These are phyloP conservation scores for Rana temporaria DNA, from an alignment of 2,113 vertebrate genomes.

Conservation along the genomic window DNA sequence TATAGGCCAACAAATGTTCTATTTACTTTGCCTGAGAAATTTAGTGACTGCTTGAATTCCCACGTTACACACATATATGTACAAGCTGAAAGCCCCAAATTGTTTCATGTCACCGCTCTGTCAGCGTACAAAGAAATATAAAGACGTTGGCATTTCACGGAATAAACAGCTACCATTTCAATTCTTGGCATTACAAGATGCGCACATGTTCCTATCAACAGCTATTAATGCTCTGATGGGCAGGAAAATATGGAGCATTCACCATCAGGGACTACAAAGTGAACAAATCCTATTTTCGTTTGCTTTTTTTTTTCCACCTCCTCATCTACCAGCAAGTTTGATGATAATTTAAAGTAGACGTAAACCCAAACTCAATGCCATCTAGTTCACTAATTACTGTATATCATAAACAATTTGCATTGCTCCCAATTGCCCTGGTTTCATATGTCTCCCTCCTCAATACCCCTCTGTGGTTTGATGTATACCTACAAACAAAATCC, in stretches of 20 bases:
- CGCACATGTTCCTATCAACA: conserved; percentile 1
- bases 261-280: background rate
- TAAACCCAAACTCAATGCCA: background rate
- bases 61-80: no score
- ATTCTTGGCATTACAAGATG: background rate
- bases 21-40: no score
- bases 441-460: no score
- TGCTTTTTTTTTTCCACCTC: conserved; percentile 10
- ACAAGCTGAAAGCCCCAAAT: background rate
- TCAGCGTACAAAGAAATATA: background rate
- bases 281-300: conserved; percentile 27
- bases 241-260: conserved; percentile 33
- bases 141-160: background rate
- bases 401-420: no score
- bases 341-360: conserved; percentile 1
- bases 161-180: background rate
- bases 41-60: no score
- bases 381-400: background rate
- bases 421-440: no score
- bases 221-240: conserved; percentile 37
- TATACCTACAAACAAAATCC: no score
- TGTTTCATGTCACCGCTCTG: background rate
- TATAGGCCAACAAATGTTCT: no score
- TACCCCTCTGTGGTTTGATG: no score
- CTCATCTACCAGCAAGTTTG: conserved; percentile 1